Percentiles rank a stretch among this genome's conserved stretches.
Conservation (phyloP, 2,797 vertebrate genomes). For the Esox masquinongy region DNA sequence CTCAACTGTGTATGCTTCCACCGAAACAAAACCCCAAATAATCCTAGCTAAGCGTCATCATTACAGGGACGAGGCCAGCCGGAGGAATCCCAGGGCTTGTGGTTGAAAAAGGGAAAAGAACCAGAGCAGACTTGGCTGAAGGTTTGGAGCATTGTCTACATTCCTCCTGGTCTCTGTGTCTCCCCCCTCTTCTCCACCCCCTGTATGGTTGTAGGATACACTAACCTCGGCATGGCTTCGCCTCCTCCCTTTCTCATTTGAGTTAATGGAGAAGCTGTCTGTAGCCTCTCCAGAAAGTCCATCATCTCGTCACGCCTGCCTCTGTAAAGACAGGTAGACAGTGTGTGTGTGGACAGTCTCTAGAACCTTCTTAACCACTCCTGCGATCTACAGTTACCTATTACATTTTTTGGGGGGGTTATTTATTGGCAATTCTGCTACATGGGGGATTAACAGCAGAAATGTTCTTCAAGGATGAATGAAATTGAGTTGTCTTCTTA, state of each 20-base stretch:
- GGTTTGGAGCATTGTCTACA: constrained; percentile 55
- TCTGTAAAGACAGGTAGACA: constrained; percentile 30
- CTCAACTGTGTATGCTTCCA: background rate
- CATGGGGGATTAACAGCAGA: background rate
- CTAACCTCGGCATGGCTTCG: background rate
- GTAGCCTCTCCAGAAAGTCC: constrained; percentile 43
- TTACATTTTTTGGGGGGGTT: background rate
- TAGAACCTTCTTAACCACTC: background rate
- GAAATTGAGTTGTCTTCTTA: constrained; percentile 22
- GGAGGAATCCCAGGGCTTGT: constrained; percentile 61
- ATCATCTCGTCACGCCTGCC: constrained; percentile 10
- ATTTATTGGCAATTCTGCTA: constrained; percentile 1
- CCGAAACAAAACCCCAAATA: constrained; percentile 21
- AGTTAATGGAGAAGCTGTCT: constrained; percentile 10
- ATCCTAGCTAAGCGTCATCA: constrained; percentile 17
- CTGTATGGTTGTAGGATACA: constrained; percentile 48
- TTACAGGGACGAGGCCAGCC: constrained; percentile 49
- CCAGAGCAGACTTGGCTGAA: constrained; percentile 58
- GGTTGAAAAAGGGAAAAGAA: constrained; percentile 37
- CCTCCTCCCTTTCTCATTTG: background rate
- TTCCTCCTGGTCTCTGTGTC: constrained; percentile 44
- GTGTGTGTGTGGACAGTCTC: background rate
- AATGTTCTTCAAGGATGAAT: background rate
- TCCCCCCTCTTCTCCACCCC: constrained; percentile 24
- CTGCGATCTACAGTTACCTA: background rate